Percentiles rank a stretch among this genome's conserved stretches.
These are phyloP conservation scores for Oasisia sp. DNA, from an alignment of 2,888 invertebrate genomes.

Conservation along the genomic window DNA sequence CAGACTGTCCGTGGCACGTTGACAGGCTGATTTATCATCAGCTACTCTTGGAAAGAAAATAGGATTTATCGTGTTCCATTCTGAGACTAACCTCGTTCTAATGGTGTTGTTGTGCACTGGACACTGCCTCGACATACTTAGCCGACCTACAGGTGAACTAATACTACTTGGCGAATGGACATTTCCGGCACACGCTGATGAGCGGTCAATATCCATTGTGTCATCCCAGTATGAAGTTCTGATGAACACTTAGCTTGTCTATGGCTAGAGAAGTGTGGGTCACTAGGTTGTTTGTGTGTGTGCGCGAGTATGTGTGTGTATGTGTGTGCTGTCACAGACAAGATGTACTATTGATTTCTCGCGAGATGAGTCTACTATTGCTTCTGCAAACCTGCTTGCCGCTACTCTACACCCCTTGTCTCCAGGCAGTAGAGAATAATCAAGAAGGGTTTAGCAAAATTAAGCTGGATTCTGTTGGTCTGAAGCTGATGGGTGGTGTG, in stretches of 20 bases:
- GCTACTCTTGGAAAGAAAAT: background rate
- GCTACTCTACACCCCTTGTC: background rate
- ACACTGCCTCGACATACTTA: background rate
- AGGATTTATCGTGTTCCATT: background rate
- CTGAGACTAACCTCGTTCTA: background rate
- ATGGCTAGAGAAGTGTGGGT: background rate
- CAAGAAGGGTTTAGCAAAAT: slow-evolving; percentile 6
- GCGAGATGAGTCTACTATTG: background rate
- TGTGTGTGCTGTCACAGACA: background rate
- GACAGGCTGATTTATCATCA: background rate
- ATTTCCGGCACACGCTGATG: background rate
- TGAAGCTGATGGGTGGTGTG: background rate
- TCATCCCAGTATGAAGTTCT: background rate
- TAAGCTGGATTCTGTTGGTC: background rate
- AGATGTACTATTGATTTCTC: background rate
- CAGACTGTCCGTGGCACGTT: background rate
- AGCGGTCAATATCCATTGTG: background rate
- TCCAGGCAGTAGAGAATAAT: background rate
- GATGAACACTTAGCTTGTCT: background rate
- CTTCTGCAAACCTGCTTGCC: background rate
- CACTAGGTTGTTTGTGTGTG: background rate
- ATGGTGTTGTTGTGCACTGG: background rate
- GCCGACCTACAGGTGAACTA: background rate
- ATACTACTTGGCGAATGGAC: background rate
- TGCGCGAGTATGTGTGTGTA: background rate